These are phyloP conservation scores for Clamator glandarius DNA, from an alignment of 2,797 vertebrate genomes.

Conservation along the genomic window DNA sequence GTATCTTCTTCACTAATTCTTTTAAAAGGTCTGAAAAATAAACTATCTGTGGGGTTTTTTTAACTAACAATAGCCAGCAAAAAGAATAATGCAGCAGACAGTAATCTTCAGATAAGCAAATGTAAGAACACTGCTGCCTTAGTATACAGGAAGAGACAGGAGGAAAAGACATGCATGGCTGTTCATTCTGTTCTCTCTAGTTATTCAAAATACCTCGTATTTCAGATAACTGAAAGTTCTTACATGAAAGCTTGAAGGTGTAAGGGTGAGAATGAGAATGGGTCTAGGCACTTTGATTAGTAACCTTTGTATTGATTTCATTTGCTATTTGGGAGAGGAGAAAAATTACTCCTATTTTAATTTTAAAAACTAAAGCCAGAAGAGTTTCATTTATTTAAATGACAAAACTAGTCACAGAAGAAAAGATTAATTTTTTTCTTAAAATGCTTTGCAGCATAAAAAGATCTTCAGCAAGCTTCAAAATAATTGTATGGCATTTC, in stretches of 20 bases:
- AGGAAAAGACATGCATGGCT: background rate
- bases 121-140: background rate
- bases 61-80: background rate
- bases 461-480: background rate
- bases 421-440: background rate
- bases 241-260: background rate
- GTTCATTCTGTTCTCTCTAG: background rate
- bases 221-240: background rate
- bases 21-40: background rate
- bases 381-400: background rate
- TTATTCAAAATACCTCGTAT: background rate
- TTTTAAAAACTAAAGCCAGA: conserved; percentile 24
- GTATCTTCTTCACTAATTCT: background rate
- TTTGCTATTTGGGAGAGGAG: background rate
- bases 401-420: background rate
- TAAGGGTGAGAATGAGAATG: background rate
- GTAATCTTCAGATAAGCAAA: background rate
- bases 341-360: background rate
- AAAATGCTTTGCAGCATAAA: background rate
- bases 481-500: background rate
- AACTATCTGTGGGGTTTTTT: background rate
- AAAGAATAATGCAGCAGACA: background rate
- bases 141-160: background rate
- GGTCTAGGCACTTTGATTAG: background rate
- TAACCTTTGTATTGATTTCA: background rate